Conservation (phyloP, 2,113 vertebrate species). For the Peromyscus maniculatus region DNA sequence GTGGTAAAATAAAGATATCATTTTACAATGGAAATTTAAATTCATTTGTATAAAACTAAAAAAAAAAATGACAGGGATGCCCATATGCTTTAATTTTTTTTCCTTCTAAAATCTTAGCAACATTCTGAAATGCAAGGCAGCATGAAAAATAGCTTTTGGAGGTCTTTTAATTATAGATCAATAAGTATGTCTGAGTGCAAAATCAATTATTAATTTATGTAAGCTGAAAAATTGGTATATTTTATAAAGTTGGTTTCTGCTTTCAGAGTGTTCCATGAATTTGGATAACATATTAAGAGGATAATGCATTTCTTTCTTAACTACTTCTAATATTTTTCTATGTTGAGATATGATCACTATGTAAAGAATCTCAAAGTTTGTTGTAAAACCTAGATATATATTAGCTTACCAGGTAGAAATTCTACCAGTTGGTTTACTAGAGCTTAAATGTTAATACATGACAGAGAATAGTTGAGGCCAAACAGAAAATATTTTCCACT, state of each 20-base stretch:
- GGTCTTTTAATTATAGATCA: slow-evolving; percentile 83
- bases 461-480: slow-evolving; percentile 12
- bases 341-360: neutral
- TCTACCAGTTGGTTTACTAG: neutral
- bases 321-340: neutral
- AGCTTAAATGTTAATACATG: neutral
- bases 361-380: slow-evolving; percentile 42
- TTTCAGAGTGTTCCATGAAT: slow-evolving; percentile 62
- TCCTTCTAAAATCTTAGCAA: slow-evolving; percentile 48
- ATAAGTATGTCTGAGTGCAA: slow-evolving; percentile 77
- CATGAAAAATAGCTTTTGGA: slow-evolving; percentile 75
- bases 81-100: slow-evolving; percentile 32
- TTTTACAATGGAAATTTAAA: slow-evolving; percentile 31
- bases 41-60: neutral
- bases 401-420: neutral
- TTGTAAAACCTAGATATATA: slow-evolving; percentile 37
- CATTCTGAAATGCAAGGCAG: slow-evolving; percentile 65
- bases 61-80: neutral
- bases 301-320: slow-evolving; percentile 63
- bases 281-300: slow-evolving; percentile 63
- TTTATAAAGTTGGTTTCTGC: slow-evolving; percentile 61
- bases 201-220: slow-evolving; percentile 82
- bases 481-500: slow-evolving; percentile 48
- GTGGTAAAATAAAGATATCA: neutral
- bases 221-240: slow-evolving; percentile 75